Evolutionary conservation across 2,888 invertebrate species (phyloP).

Genomic region (Dichetophora obliterata): DNA sequence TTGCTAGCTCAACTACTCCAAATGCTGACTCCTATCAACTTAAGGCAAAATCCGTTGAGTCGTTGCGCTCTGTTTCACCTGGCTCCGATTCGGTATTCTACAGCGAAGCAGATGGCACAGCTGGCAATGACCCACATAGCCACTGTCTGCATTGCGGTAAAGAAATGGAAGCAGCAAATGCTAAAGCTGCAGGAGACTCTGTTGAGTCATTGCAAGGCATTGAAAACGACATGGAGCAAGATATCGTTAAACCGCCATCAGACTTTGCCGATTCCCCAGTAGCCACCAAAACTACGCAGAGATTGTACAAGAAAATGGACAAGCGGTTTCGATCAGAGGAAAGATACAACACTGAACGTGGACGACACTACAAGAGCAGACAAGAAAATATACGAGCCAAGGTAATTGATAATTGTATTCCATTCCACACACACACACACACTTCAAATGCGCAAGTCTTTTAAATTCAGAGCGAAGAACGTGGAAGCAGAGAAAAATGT

Average conservation of each 20-base stretch:
- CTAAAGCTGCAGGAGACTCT: constrained; percentile 59
- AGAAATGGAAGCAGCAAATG: constrained; percentile 78
- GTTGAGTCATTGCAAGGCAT: constrained; percentile 68
- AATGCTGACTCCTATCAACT: constrained; percentile 67
- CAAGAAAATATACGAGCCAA: constrained; percentile 83
- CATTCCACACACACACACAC: not conserved
- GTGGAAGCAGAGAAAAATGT: constrained; percentile 76
- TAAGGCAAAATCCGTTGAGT: constrained; percentile 89
- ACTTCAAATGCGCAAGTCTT: not conserved
- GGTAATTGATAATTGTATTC: constrained; percentile 69
- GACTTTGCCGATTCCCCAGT: constrained; percentile 89
- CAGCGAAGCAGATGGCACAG: constrained; percentile 77
- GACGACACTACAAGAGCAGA: constrained; percentile 76
- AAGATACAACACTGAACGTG: constrained; percentile 73
- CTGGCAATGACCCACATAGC: constrained; percentile 71
- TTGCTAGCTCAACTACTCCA: constrained; percentile 36
- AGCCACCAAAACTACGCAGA: constrained; percentile 71
- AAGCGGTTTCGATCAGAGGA: constrained; percentile 86
- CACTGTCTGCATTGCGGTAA: constrained; percentile 88
- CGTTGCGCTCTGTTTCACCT: constrained; percentile 88
- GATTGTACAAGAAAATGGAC: constrained; percentile 83
- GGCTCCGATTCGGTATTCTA: constrained; percentile 93
- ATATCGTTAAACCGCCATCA: constrained; percentile 89
- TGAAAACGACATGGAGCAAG: constrained; percentile 71
- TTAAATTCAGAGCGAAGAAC: constrained; percentile 76